Evolutionary conservation across 2,888 invertebrate genomes (phyloP).

Genomic region (Drosophila falleni): DNA sequence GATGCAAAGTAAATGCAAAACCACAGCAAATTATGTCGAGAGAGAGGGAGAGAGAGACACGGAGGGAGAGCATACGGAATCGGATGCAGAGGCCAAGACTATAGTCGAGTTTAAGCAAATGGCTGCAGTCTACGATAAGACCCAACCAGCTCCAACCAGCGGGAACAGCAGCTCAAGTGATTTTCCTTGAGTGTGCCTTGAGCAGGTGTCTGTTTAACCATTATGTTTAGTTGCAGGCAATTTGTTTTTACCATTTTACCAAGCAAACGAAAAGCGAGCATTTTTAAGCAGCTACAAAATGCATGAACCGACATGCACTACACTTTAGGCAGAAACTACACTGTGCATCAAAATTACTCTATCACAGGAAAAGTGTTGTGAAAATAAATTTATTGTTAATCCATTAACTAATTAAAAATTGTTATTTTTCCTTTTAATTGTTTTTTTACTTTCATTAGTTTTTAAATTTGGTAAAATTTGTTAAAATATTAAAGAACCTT

Average conservation of each 20-base stretch:
- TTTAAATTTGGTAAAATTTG: too few species aligned
- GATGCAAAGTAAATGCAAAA: constrained; percentile 81
- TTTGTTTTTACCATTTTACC: constrained; percentile 68
- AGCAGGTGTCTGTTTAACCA: constrained; percentile 80
- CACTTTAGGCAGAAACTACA: constrained; percentile 3
- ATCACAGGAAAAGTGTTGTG: too few species aligned
- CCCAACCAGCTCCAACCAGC: constrained; percentile 13
- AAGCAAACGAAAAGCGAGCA: constrained; percentile 38
- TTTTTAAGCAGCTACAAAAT: constrained; percentile 48
- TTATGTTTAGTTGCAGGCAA: constrained; percentile 81
- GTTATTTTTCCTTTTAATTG: too few species aligned
- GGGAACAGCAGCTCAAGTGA: constrained; percentile 69
- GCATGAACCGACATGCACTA: constrained; percentile 21
- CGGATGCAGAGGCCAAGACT: constrained; percentile 36
- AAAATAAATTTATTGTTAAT: too few species aligned
- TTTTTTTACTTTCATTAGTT: too few species aligned
- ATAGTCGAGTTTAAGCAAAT: constrained; percentile 40
- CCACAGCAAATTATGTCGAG: constrained; percentile 81
- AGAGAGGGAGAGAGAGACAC: constrained; percentile 62
- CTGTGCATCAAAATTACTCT: not conserved
- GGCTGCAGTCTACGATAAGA: constrained; percentile 47
- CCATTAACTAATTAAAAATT: too few species aligned
- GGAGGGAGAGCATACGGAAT: not conserved
- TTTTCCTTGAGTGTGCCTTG: constrained; percentile 70
- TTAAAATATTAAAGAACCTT: too few species aligned